phyloP scores from a whole-genome alignment of 2,113 vertebrate genomes.

The Gopherus flavomarginatus region DNA sequence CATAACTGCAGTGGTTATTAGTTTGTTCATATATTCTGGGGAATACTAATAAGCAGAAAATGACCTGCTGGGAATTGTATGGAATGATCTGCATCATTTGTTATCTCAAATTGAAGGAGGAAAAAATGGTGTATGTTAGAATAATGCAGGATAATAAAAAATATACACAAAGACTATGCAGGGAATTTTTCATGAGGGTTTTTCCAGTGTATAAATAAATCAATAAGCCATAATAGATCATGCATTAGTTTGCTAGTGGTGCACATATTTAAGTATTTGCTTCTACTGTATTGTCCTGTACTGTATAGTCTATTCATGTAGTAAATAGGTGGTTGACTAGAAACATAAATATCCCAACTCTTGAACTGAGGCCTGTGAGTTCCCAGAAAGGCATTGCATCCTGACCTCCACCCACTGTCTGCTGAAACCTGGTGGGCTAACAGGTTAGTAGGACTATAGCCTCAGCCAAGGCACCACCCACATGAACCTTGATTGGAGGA shows the following conservation, averaged over 20 bases:
- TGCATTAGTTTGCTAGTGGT: not conserved
- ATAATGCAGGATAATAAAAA: not conserved
- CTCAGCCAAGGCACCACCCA: not conserved
- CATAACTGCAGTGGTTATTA: constrained; percentile 40
- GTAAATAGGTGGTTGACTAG: too few species aligned
- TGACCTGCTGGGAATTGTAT: not conserved
- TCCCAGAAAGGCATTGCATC: not conserved
- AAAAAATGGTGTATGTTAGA: not conserved
- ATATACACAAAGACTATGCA: not conserved
- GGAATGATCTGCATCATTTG: not conserved
- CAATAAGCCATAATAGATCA: rapidly evolving
- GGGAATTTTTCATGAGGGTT: not conserved
- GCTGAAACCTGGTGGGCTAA: not conserved
- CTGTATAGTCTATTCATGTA: not conserved
- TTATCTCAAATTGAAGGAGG: not conserved
- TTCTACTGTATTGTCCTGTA: too few species aligned
- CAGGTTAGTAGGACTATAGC: not conserved
- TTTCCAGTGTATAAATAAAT: not conserved
- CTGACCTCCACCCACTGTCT: not conserved
- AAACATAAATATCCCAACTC: not conserved
- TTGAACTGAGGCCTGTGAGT: not conserved
- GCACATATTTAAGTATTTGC: not conserved
- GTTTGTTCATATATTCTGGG: not conserved
- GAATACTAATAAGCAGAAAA: not conserved
- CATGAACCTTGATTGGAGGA: not conserved